Evolutionary conservation across 1,140 invertebrate genomes (phyloP).

Genomic region (Cherax quadricarinatus): DNA sequence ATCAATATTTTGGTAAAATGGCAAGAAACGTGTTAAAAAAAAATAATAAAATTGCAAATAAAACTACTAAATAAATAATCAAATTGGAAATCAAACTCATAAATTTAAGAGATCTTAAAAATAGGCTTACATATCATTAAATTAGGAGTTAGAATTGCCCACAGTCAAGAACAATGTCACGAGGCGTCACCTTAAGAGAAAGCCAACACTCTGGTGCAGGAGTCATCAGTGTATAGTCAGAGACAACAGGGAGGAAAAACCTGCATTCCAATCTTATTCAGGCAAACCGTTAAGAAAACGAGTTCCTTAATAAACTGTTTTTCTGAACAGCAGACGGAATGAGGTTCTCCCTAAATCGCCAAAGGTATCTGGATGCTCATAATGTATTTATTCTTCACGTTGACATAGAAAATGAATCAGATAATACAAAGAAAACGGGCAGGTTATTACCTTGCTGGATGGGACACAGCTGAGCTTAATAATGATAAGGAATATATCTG

Average conservation of each 20-base stretch:
- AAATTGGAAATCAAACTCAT: too few relatives aligned
- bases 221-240: background rate
- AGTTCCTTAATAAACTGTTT: background rate
- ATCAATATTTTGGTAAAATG: too few relatives aligned
- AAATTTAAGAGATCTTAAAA: too few relatives aligned
- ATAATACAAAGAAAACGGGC: background rate
- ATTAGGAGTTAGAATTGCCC: background rate
- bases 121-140: background rate
- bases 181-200: background rate
- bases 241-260: background rate
- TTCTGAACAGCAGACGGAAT: background rate
- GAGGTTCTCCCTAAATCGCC: background rate
- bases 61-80: too few relatives aligned
- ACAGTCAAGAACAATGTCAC: background rate
- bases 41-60: too few relatives aligned
- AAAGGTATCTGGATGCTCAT: background rate
- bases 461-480: background rate
- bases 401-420: background rate
- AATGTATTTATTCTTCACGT: background rate
- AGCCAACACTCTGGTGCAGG: background rate
- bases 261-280: background rate
- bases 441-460: background rate
- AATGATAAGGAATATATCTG: too few relatives aligned
- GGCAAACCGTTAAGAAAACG: too few relatives aligned
- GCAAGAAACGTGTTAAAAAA: too few relatives aligned